phyloP scores from a whole-genome alignment of 2,888 invertebrate genomes.

The Epistrophella euchroma region DNA sequence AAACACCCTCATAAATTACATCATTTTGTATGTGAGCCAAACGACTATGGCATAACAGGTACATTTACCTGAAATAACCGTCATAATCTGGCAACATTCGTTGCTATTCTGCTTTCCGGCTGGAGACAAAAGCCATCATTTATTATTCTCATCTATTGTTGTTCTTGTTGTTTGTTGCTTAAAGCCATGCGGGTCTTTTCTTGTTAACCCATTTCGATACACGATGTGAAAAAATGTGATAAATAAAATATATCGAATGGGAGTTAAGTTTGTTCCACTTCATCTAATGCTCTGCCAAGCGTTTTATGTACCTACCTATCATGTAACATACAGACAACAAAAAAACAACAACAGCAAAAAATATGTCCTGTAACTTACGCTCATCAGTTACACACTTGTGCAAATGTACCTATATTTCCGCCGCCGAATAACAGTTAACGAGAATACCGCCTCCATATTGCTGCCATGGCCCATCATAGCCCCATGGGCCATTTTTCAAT shows the following conservation, averaged over 20 bases:
- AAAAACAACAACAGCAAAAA: conserved; percentile 15
- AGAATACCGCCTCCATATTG: conserved; percentile 27
- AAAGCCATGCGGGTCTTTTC: neutral
- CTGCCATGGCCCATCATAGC: neutral
- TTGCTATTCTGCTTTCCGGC: conserved; percentile 26
- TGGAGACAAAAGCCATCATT: conserved; percentile 62
- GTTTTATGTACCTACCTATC: conserved; percentile 13
- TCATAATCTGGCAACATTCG: conserved; percentile 26
- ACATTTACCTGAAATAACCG: conserved; percentile 9
- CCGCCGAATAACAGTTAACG: conserved; percentile 60
- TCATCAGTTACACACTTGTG: conserved; percentile 75
- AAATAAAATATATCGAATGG: conserved; percentile 50
- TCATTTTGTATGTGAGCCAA: conserved; percentile 48
- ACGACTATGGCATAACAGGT: conserved; percentile 4
- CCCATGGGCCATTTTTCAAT: neutral
- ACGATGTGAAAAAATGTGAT: neutral
- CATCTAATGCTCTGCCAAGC: conserved; percentile 58
- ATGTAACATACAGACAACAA: neutral
- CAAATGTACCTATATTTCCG: conserved; percentile 65
- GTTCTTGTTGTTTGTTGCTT: neutral
- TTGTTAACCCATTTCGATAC: neutral
- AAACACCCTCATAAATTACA: conserved; percentile 58
- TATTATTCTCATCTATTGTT: conserved; percentile 18
- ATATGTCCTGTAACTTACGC: conserved; percentile 61
- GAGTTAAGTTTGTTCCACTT: conserved; percentile 61